Evolutionary conservation across 92 coral and sea anemone genomes (phyloP), one percentile per base, ranked within the genome.

Genomic region (Porites lobata): DNA sequence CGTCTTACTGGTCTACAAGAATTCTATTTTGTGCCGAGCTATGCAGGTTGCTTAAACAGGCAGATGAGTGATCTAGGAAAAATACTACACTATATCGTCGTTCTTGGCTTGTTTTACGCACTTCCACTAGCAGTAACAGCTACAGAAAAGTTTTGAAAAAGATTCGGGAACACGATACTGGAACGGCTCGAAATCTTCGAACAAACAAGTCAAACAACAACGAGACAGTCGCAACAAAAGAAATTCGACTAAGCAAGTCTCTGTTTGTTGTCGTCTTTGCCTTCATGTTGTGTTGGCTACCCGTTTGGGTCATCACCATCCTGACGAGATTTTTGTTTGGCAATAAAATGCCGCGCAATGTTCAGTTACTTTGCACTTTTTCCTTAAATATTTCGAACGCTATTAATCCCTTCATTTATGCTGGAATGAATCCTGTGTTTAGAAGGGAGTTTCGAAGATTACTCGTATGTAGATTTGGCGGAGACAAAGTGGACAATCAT

Each of bases 391-490:
- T 65, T 8, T 65, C 70, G 9, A 65, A 65, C 70, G 15, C 70
- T 14, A 65, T 65, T 14, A 65, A 65, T 65, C 70, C 70, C 6
- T n/a, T 65, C 29, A 65, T 65, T n/a, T 65, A 65, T 22, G 70
- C 70, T 7, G 70, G 70, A 65, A 65, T 65, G 70, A 65, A 65
- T 65, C 70, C 70, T n/a, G 9, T 65, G 21, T 65, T 65, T 14
- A 65, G 29, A 20, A 65, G 70, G 15, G 70, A 65, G 15, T 65
- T 65, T 65, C 21, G 22, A 4, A 65, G 70, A 22, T 65, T 65
- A 65, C 29, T 65, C 8, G 22, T 18, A 9, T 65, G 70, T 65
- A 22, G 9, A 65, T 54, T 54, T 54, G 59, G 59, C 11, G 59
- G 13, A 13, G 13, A 54, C 9, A 13, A 54, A 54, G 59, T 54